phyloP scores from a whole-genome alignment of 1,140 invertebrate genomes.

The Lordiphosa mommai region DNA sequence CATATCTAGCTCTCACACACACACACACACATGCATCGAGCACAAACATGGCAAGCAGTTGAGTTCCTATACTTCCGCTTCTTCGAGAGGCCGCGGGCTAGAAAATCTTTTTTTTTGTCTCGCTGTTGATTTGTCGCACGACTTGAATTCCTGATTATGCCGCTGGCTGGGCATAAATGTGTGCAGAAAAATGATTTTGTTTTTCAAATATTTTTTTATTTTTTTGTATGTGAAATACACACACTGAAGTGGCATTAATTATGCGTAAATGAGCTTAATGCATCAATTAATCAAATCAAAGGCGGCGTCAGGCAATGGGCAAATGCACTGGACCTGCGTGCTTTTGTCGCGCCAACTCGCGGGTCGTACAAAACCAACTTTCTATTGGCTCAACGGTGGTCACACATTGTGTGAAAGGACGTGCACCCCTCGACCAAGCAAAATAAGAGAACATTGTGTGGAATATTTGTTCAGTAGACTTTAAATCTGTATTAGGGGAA shows the following conservation, averaged over 20 bases:
- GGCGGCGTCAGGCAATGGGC: slow-evolving; percentile 34
- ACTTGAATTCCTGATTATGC: slow-evolving; percentile 72
- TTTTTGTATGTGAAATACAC: slow-evolving; percentile 22
- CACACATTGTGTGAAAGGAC: not conserved
- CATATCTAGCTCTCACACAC: slow-evolving; percentile 33
- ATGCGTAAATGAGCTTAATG: slow-evolving; percentile 76
- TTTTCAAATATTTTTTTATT: slow-evolving; percentile 16
- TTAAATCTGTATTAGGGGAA: too few relatives aligned
- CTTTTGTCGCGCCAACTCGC: slow-evolving; percentile 67
- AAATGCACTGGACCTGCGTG: slow-evolving; percentile 18
- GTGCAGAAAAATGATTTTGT: slow-evolving; percentile 36
- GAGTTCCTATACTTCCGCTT: slow-evolving; percentile 68
- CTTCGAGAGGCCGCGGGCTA: slow-evolving; percentile 38
- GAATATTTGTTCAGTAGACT: too few relatives aligned
- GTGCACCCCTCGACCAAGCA: too few relatives aligned
- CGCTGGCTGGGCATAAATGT: slow-evolving; percentile 35
- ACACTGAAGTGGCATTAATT: slow-evolving; percentile 66
- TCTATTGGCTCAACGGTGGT: slow-evolving; percentile 16
- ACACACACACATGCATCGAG: slow-evolving; percentile 9
- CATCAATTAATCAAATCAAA: slow-evolving; percentile 77
- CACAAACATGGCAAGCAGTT: slow-evolving; percentile 56
- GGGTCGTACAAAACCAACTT: slow-evolving; percentile 22
- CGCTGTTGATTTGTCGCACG: slow-evolving; percentile 64
- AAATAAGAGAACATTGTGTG: too few relatives aligned
- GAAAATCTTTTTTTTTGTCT: slow-evolving; percentile 56